Base-by-base conservation (phyloP, 2,888 invertebrate genomes). In the Drosophila mulleri region DNA sequence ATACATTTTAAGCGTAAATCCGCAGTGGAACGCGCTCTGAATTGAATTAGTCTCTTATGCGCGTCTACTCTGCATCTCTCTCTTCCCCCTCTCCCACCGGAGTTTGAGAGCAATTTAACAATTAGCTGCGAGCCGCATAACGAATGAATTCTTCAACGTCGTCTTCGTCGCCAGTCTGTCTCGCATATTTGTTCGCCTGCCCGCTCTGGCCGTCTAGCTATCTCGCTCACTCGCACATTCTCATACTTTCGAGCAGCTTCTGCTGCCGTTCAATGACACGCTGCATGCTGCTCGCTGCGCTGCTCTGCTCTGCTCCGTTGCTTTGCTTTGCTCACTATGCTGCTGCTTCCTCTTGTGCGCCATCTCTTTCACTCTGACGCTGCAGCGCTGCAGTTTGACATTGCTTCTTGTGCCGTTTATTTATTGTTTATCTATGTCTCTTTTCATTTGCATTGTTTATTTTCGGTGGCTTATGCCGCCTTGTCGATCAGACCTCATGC, bases 381-480 rank as follows among this genome's bases (percentile, higher is more conserved):
- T 69, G 64, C 59, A 44, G 56, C 72, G 58, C 63, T 81, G 75
- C 80, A 82, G 69, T 81, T 83, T 80, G 80, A 81, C 75, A 84
- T 85, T 83, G 74, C 83, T 72, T 67, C 32, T 54, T 65, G 48
- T 64, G 52, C 67, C 74, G 86, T 81, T 86, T 83, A 87, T 87
- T 84, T 87, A 87, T 87, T 84, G 86, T 84, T 86, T 83, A 83
- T 86, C 87, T 86, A 83, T 83, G 82, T 79, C 70, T 79, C 71
- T 67, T 82, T 71, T 47, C 72, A 67, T 74, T 84, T 74, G 75
- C 78, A 80, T 87, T 87, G 88, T 85, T 83, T 88, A 85, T 85
- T 85, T 88, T 88, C 63, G 80, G 74, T 75, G 80, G 83, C 79
- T 75, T 80, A 72, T 67, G 78, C 78, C 69, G 54, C 72, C 62